Base-by-base conservation (phyloP, 2,797 vertebrate species). In the Paguma larvata region DNA sequence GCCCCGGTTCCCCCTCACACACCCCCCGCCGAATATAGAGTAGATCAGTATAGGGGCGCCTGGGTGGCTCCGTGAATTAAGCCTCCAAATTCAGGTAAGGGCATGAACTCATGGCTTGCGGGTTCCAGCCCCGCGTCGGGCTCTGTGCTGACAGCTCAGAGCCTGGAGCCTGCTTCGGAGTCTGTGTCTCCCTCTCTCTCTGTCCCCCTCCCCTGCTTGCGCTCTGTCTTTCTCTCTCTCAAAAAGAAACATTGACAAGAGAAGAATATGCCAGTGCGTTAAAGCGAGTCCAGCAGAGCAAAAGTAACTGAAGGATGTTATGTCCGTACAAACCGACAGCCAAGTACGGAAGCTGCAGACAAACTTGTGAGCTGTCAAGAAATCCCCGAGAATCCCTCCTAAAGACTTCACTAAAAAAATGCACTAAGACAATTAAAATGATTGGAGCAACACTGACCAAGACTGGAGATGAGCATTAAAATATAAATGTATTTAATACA, bases 271-370 rank as follows among this genome's bases (percentile, higher is more conserved):
- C 67, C 11, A 41, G 68, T 77, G 84, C 65, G 86, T 62, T 41
- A 78, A 88, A 89, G 9, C 23, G n/a, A 70, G 51, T 53, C 48
- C 32, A 88, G 32, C 30, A 96, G 68, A 94, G 77, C 78, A 96
- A 48, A 70, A 77, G 6, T 23, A 14, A 80, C 19, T 18, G 63
- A 38, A 92, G 51, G 56, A 34, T 84, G 80, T 75, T 56, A 48
- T 65, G 23, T 34, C 70, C 23, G 15, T 8, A 79, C 32, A 79
- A 51, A 92, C 38, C 34, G 72, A 95, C 1, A 30, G 68, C 19
- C 65, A n/a, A 25, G 21, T 15, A 2, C 3, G 73, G 96, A 84
- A 34, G 27, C 12, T 78, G 13, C 23, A 67, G 75, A 70, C 12
- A 67, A 19, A 91, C 34, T 87, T n/a, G 5, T 63, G 70, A 41